phyloP scores from a whole-genome alignment of 1,140 invertebrate species.

The Drosophila seguyi region DNA sequence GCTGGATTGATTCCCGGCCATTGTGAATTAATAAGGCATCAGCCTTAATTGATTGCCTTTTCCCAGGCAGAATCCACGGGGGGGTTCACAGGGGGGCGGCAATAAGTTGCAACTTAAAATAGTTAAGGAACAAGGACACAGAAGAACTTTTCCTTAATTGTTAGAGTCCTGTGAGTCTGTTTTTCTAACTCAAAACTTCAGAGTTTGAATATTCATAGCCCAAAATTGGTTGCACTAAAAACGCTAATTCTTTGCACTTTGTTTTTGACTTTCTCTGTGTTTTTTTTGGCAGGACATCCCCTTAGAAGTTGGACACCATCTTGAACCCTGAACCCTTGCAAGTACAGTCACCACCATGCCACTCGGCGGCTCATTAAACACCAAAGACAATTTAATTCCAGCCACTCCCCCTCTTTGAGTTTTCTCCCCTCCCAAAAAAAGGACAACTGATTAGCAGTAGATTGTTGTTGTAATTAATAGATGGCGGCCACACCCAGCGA shows the following conservation, averaged over 20 bases:
- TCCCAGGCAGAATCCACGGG: background rate
- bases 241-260: constrained; percentile 4
- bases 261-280: background rate
- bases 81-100: too few species aligned
- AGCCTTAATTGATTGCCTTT: constrained; percentile 14
- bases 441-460: constrained; percentile 61
- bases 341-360: constrained; percentile 54
- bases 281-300: too few species aligned
- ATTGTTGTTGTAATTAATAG: constrained; percentile 76
- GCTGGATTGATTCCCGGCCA: background rate
- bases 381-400: constrained; percentile 25
- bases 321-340: constrained; percentile 3
- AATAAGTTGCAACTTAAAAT: background rate
- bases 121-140: too few species aligned
- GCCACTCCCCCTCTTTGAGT: background rate
- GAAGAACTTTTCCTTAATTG: too few species aligned
- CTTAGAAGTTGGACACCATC: background rate
- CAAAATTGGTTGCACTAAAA: constrained; percentile 10
- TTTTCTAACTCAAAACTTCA: background rate
- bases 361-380: constrained; percentile 72
- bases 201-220: background rate
- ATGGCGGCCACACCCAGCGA: constrained; percentile 22
- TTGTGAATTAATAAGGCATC: constrained; percentile 33
- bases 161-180: background rate
- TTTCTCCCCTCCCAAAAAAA: too few species aligned